Percentiles rank a stretch among this genome's conserved stretches.
Evolutionary conservation across 2,888 invertebrate species (phyloP).

Genomic region (Drosophila ezoana): DNA sequence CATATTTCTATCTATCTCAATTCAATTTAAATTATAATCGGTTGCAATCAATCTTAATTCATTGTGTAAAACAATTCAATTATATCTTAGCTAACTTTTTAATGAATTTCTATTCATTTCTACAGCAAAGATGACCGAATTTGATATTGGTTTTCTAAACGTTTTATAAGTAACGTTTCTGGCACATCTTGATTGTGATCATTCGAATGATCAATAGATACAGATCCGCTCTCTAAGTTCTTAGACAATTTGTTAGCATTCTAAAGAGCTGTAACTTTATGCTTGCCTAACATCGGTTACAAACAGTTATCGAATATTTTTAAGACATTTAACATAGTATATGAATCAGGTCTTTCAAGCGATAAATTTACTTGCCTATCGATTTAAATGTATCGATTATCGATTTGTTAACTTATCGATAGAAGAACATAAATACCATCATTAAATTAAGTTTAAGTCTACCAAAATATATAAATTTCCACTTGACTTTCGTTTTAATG

Average conservation of each 20-base stretch:
- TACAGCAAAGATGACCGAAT: slow-evolving; percentile 24
- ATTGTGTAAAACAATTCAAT: background rate
- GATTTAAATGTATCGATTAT: too few relatives aligned
- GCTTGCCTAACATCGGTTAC: slow-evolving; percentile 1
- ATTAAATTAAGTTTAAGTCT: too few relatives aligned
- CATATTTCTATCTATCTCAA: background rate
- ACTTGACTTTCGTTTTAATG: background rate
- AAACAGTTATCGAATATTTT: background rate
- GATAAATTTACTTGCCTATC: background rate
- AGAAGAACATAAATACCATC: too few relatives aligned
- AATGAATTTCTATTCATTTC: slow-evolving; percentile 5
- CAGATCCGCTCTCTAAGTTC: background rate
- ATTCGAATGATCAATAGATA: slow-evolving; percentile 23
- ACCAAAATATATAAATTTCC: too few relatives aligned
- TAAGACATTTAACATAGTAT: background rate
- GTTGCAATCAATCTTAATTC: background rate
- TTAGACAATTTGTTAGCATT: slow-evolving; percentile 7
- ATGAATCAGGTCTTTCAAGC: background rate
- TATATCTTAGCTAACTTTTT: background rate
- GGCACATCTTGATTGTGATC: slow-evolving; percentile 24
- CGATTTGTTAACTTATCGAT: too few relatives aligned
- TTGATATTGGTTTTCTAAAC: background rate
- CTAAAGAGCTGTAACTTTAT: slow-evolving; percentile 10
- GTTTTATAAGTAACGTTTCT: background rate
- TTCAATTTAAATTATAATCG: too few relatives aligned